Percentiles rank a stretch among this genome's conserved stretches.
Evolutionary conservation across 1,140 invertebrate species (phyloP).

Genomic region (Bombus affinis): DNA sequence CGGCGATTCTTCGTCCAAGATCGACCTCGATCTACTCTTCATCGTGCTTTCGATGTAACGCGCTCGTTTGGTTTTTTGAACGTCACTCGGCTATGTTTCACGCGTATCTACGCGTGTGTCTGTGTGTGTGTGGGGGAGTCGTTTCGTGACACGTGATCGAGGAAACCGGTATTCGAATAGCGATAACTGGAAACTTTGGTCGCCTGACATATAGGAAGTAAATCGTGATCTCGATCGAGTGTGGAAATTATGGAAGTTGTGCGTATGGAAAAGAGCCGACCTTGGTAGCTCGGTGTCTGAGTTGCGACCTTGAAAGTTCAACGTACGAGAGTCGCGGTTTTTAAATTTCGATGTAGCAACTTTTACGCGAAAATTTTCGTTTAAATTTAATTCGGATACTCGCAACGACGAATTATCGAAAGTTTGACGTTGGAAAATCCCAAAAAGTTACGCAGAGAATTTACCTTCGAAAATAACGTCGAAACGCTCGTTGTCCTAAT

Average conservation of each 20-base stretch:
- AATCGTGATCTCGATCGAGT: no score
- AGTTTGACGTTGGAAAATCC: no score
- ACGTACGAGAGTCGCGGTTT: neutral
- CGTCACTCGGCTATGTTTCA: neutral
- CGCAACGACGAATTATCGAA: neutral
- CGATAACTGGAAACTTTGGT: neutral
- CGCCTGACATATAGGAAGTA: neutral
- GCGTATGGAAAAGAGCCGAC: neutral
- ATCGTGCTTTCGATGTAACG: neutral
- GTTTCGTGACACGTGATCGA: neutral
- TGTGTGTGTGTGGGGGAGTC: neutral
- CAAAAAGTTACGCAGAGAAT: no score
- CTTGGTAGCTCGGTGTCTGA: neutral
- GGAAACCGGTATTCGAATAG: neutral
- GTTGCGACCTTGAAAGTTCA: neutral
- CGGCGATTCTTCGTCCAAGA: slow-evolving; percentile 22
- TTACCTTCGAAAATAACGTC: no score
- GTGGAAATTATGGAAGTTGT: neutral
- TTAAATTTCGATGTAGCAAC: neutral
- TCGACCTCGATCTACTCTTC: slow-evolving; percentile 56
- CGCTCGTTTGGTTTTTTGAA: neutral
- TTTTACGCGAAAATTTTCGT: neutral
- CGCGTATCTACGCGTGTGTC: neutral
- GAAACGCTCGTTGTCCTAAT: no score
- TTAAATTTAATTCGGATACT: neutral